Evolutionary conservation across 2,113 vertebrate genomes (phyloP).

Genomic region (Trematocara marginatum): DNA sequence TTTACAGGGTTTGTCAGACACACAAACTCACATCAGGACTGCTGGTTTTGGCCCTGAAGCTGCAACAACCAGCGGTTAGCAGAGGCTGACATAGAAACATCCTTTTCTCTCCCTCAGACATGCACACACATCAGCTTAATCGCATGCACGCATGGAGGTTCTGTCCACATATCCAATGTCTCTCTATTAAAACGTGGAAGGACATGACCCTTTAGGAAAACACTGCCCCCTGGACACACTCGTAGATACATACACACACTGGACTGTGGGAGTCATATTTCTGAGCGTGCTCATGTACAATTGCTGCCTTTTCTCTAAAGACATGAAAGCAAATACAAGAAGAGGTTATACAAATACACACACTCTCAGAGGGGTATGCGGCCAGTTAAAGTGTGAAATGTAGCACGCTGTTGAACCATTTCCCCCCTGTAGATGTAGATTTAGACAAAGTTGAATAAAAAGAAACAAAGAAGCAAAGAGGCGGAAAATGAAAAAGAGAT

Average conservation of each 20-base stretch:
- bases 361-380: constrained; percentile 4
- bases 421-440: constrained; percentile 18
- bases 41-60: constrained; percentile 27
- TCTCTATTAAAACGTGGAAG: constrained; percentile 65
- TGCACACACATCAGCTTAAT: neutral
- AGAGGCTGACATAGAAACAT: constrained; percentile 9
- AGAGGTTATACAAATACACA: constrained; percentile 67
- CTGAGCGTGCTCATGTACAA: constrained; percentile 43
- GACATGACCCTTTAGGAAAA: constrained; percentile 69
- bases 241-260: constrained; percentile 8
- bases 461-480: neutral
- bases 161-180: constrained; percentile 60
- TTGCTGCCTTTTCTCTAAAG: constrained; percentile 49
- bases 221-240: constrained; percentile 43
- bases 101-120: neutral
- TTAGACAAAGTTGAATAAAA: neutral
- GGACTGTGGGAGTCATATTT: constrained; percentile 56
- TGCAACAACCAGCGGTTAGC: constrained; percentile 6
- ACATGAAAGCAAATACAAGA: constrained; percentile 61
- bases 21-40: constrained; percentile 14
- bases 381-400: constrained; percentile 65
- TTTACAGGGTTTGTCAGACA: constrained; percentile 26
- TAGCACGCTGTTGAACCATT: constrained; percentile 38
- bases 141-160: constrained; percentile 13
- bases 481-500: neutral